A percentile compares a stretch with the other conserved stretches of the same genome.
phyloP scores from a whole-genome alignment of 2,113 vertebrate species.

The Electrona antarctica region DNA sequence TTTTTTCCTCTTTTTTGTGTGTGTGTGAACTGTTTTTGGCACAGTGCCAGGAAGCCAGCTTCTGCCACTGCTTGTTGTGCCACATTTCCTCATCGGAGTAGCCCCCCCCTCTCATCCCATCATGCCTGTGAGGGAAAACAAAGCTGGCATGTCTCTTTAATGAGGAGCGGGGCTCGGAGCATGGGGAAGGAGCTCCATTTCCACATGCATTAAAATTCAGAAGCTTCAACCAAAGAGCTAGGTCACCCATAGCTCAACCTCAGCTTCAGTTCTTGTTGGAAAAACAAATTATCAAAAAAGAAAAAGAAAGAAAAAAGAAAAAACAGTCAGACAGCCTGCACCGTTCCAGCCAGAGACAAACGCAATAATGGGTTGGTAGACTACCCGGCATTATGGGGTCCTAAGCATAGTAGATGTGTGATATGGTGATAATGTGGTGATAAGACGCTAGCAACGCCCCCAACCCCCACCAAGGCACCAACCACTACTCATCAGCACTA shows the following conservation, averaged over 20 bases:
- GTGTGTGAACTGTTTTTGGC: slow-evolving; percentile 69
- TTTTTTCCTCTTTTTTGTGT: slow-evolving; percentile 37
- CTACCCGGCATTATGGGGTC: background rate
- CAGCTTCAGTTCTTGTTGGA: slow-evolving; percentile 38
- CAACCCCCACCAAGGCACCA: slow-evolving; percentile 17
- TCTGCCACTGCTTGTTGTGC: slow-evolving; percentile 76
- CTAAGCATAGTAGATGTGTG: slow-evolving; percentile 9
- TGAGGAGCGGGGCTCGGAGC: slow-evolving; percentile 74
- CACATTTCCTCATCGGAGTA: slow-evolving; percentile 77
- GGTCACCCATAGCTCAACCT: slow-evolving; percentile 61
- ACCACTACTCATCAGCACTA: slow-evolving; percentile 15
- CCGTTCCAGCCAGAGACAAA: background rate
- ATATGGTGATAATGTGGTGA: slow-evolving; percentile 39
- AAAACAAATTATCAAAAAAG: slow-evolving; percentile 19
- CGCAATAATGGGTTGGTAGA: background rate
- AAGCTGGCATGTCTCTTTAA: slow-evolving; percentile 84
- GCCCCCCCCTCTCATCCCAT: slow-evolving; percentile 70
- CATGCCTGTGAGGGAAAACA: slow-evolving; percentile 79
- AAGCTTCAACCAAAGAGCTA: slow-evolving; percentile 54
- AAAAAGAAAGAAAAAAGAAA: too few relatives aligned
- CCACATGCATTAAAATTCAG: slow-evolving; percentile 72
- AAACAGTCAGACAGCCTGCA: too few relatives aligned
- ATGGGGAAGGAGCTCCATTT: slow-evolving; percentile 67
- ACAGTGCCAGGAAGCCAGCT: slow-evolving; percentile 69
- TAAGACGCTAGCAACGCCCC: slow-evolving; percentile 42